phyloP scores from a whole-genome alignment of 2,113 vertebrate genomes.

The Pachycephala philippinensis region DNA sequence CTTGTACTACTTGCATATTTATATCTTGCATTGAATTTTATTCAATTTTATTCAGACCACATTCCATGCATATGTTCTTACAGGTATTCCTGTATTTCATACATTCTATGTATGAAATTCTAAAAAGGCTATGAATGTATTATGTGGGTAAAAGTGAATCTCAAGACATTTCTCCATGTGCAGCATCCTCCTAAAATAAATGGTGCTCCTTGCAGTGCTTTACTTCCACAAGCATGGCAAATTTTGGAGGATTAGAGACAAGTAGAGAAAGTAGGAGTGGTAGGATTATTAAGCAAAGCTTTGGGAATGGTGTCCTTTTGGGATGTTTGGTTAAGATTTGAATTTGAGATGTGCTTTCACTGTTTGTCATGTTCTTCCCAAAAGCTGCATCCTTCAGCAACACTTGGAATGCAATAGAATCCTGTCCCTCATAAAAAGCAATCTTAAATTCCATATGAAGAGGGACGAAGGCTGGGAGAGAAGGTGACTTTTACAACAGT shows the following conservation, averaged over 20 bases:
- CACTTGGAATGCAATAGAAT: neutral
- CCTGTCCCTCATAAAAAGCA: neutral
- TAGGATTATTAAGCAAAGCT: neutral
- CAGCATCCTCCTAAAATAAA: neutral
- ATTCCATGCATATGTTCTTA: neutral
- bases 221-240: rapidly evolving
- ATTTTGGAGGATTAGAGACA: neutral
- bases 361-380: neutral
- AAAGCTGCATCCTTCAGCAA: neutral
- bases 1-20: slow-evolving; percentile 24
- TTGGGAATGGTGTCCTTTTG: neutral
- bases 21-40: neutral
- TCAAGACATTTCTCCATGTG: neutral
- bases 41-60: neutral
- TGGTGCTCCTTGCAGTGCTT: neutral
- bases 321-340: neutral
- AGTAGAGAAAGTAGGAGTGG: neutral
- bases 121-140: neutral
- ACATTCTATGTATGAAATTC: neutral
- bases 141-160: neutral
- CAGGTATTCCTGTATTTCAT: neutral
- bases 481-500: neutral
- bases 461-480: neutral
- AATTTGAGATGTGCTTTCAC: neutral
- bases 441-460: neutral